These are phyloP conservation scores for Syngnathus rostellatus DNA, from an alignment of 2,797 vertebrate species.

Conservation along the genomic window DNA sequence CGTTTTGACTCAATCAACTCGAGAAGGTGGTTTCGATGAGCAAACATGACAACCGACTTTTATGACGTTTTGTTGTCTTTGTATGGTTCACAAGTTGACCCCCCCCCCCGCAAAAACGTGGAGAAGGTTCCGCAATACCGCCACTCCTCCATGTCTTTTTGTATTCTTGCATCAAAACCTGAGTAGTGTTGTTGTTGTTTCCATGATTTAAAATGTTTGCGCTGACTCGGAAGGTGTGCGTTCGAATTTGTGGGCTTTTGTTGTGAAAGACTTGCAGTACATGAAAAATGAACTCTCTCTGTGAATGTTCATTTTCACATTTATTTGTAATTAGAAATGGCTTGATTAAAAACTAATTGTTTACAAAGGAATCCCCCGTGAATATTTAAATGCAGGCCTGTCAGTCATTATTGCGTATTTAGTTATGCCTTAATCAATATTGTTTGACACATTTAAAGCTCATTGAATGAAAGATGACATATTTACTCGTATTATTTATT, in stretches of 20 bases:
- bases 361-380: too few species aligned
- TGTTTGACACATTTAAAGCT: too few species aligned
- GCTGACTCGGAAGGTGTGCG: not conserved
- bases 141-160: not conserved
- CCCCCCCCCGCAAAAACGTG: not conserved
- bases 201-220: not conserved
- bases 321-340: not conserved
- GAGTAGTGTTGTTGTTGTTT: not conserved
- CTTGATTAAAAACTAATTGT: not conserved
- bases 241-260: not conserved
- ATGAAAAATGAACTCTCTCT: not conserved
- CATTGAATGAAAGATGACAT: not conserved
- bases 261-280: not conserved
- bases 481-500: not conserved
- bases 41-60: not conserved
- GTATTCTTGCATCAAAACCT: not conserved
- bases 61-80: not conserved
- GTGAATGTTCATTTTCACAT: not conserved
- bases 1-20: not conserved
- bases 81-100: not conserved
- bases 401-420: not conserved
- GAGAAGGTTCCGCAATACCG: too few species aligned
- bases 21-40: not conserved
- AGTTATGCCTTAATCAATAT: not conserved
- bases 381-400: not conserved